Base-by-base conservation (phyloP, 2,797 vertebrate genomes). In the Picus viridis region DNA sequence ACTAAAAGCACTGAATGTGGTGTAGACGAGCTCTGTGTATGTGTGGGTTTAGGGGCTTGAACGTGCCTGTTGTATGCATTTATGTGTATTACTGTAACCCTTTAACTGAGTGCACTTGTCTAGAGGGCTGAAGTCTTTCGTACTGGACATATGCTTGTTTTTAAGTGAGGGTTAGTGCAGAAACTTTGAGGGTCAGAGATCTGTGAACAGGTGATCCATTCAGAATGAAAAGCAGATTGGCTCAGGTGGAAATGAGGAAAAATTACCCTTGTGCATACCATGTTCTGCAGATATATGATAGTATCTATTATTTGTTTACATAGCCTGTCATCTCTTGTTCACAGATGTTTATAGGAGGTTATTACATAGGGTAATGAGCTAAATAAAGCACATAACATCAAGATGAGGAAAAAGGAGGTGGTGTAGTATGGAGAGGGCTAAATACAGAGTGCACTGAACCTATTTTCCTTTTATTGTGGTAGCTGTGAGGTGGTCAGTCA, bases 131-230 rank as follows among this genome's bases (percentile, higher is more conserved):
- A 71, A 61, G 10, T 59, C n/a, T 58, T 80, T 26, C 70, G 3
- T 47, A 13, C 16, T 49, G 80, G 18, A 14, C 0, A 0, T 30
- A 3, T 13, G 4, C 23, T 73, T 73, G 53, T 45, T 2, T 76
- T 79, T 86, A 59, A 53, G 54, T 43, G 47, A 67, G 22, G 4
- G 6, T 63, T 63, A 36, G 27, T 54, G 30, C 24, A 4, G 86
- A 30, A 83, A 2, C 12, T 29, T 32, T 43, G 34, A 61, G 14
- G 22, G 9, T 20, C 18, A n/a, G 51, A 80, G 32, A 14, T 34
- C 22, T 51, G 32, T 54, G 81, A 64, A 53, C 41, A 45, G 15
- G 8, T 0, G 0, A 26, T 81, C 12, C 1, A 0, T 78, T 75
- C 54, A 58, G 41, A 68, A 64, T n/a, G 30, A 54, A 49, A 71